Evolutionary conservation across 1,140 invertebrate species (phyloP), one percentile per base, ranked within the genome.

Genomic region (Rhopalosiphum maidis): DNA sequence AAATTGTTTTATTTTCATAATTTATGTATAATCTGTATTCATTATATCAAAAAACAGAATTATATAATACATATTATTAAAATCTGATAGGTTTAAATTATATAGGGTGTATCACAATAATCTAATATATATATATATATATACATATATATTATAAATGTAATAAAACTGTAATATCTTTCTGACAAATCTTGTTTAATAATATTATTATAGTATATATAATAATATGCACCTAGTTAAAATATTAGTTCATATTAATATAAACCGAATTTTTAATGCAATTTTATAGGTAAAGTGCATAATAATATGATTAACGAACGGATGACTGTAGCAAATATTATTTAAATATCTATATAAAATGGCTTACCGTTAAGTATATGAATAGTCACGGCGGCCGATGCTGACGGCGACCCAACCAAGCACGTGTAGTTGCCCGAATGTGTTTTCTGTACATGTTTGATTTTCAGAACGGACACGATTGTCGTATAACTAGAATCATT

Each of bases 351-450:
- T 82, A 82, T 83, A 25, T 83, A 25, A 43, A 68, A 18, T 90
- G 0, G 94, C 94, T 95, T 96, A 95, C 96, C 96, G 94, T 96
- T 96, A 90, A 96, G 95, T 85, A 96, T 95, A 94, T 96, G 96
- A 93, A 96, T 95, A 68, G 95, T 94, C 35, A 96, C 95, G 35
- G 95, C 95, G 41, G 95, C 95, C 54, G 95, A 95, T 21, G 96
- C 96, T 35, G 93, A 87, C 77, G 95, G 94, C 68, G 95, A 94
- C 93, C 95, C 95, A 41, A 95, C 95, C 35, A 95, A 94, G 94
- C 96, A 95, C 46, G 95, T 95, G 94, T 96, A 95, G 95, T 96
- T 96, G 89, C 95, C 95, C 60, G 95, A 95, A 94, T 96, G 95
- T 30, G 94, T 94, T 94, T 95, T 95, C 94, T 95, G 95, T n/a